These are phyloP conservation scores for Oreochromis spilurus DNA, from an alignment of 2,113 vertebrate species.

Conservation along the genomic window DNA sequence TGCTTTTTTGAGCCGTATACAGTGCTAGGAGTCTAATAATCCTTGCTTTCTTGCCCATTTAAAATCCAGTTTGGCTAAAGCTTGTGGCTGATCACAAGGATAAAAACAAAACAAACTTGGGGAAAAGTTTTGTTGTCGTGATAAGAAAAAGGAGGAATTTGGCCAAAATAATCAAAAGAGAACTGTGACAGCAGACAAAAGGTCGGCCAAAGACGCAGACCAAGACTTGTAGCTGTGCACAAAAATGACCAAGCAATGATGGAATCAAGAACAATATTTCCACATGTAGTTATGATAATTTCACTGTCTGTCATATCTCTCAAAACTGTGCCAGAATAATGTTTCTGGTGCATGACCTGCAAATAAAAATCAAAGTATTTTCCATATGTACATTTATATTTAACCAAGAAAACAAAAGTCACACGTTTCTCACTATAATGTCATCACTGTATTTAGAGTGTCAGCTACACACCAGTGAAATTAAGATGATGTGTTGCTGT, in stretches of 20 bases:
- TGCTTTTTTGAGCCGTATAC: not conserved
- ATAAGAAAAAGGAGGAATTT: not conserved
- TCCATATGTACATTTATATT: not conserved
- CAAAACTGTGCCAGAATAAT: not conserved
- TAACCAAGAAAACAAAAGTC: not conserved
- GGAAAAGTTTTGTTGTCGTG: not conserved
- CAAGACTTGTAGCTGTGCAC: not conserved
- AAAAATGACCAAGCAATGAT: not conserved
- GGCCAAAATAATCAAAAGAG: not conserved
- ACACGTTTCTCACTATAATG: not conserved
- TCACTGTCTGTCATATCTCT: not conserved
- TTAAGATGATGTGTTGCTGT: not conserved
- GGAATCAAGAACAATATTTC: not conserved
- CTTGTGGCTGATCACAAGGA: not conserved
- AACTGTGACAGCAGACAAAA: not conserved
- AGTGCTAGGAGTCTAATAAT: not conserved
- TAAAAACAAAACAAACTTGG: not conserved
- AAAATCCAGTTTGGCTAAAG: not conserved
- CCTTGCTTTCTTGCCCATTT: not conserved
- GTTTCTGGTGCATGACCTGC: not conserved
- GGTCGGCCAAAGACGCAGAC: not conserved
- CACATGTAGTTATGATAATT: not conserved
- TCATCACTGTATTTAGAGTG: not conserved
- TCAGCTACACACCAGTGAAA: not conserved
- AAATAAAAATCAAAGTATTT: not conserved